Conservation (phyloP, 1,140 invertebrate species). For the Drosophila melanogaster region DNA sequence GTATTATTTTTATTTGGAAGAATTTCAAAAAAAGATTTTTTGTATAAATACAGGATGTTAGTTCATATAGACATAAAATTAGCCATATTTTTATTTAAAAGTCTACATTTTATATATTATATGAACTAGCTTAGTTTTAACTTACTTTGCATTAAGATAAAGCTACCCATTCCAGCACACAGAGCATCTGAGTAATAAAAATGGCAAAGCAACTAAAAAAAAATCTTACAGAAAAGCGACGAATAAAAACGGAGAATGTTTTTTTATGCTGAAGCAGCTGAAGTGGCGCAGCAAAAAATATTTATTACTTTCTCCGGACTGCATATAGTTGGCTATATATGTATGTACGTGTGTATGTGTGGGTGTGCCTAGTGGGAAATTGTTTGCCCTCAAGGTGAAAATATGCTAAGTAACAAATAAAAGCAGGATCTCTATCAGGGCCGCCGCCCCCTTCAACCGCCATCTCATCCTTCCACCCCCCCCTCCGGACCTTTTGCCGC, state of each 20-base stretch:
- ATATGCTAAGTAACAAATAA: slow-evolving; percentile 83
- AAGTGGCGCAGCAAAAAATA: slow-evolving; percentile 67
- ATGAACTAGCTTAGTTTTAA: not conserved
- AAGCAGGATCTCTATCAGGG: slow-evolving; percentile 75
- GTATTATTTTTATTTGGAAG: not conserved
- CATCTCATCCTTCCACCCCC: not conserved
- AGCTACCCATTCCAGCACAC: slow-evolving; percentile 8
- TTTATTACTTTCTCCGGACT: slow-evolving; percentile 67
- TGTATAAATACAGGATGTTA: too few species aligned
- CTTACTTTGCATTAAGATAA: not conserved
- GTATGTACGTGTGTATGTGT: slow-evolving; percentile 10
- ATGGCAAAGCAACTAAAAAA: slow-evolving; percentile 17
- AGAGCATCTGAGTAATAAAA: slow-evolving; percentile 11
- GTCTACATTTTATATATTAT: too few species aligned
- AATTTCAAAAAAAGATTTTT: too few species aligned
- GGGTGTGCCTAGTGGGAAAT: slow-evolving; percentile 70
- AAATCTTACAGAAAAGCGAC: slow-evolving; percentile 39
- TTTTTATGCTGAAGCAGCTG: slow-evolving; percentile 59
- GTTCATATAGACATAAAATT: not conserved
- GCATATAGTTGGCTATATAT: slow-evolving; percentile 15
- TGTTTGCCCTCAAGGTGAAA: slow-evolving; percentile 79
- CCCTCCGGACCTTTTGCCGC: not conserved
- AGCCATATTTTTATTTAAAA: not conserved
- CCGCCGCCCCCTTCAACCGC: slow-evolving; percentile 10
- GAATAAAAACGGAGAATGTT: slow-evolving; percentile 38